These are phyloP conservation scores for Chydorus sphaericus DNA, from an alignment of 2,888 invertebrate species.

Conservation along the genomic window DNA sequence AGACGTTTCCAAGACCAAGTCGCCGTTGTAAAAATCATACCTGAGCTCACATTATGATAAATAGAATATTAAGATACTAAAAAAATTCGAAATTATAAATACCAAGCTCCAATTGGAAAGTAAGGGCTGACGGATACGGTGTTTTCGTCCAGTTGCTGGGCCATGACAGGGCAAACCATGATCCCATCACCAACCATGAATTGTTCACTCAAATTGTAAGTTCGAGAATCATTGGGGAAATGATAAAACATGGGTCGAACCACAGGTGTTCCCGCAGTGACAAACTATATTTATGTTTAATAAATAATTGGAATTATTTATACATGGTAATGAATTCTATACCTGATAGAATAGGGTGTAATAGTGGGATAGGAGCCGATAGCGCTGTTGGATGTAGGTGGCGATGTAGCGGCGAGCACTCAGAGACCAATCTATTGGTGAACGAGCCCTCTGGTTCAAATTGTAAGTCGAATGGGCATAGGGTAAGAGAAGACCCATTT, in stretches of 20 bases:
- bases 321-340: not conserved
- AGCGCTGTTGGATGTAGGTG: constrained; percentile 34
- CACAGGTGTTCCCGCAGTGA: constrained; percentile 30
- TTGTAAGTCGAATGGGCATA: constrained; percentile 27
- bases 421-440: constrained; percentile 35
- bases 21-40: constrained; percentile 4
- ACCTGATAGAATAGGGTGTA: constrained; percentile 36
- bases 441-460: constrained; percentile 25
- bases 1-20: not conserved
- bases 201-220: constrained; percentile 38
- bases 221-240: constrained; percentile 34
- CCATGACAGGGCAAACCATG: constrained; percentile 42
- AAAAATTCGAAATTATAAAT: constrained; percentile 7
- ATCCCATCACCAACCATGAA: constrained; percentile 45
- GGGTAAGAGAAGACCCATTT: constrained; percentile 48
- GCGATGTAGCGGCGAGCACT: constrained; percentile 32
- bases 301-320: not conserved
- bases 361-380: constrained; percentile 42
- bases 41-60: not conserved
- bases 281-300: not conserved
- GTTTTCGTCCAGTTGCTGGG: constrained; percentile 28
- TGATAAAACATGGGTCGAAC: constrained; percentile 49
- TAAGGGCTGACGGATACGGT: constrained; percentile 30
- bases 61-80: not conserved
- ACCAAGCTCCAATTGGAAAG: constrained; percentile 30